Base-by-base conservation (phyloP, 2,113 vertebrate species). In the Spheniscus mendiculus region DNA sequence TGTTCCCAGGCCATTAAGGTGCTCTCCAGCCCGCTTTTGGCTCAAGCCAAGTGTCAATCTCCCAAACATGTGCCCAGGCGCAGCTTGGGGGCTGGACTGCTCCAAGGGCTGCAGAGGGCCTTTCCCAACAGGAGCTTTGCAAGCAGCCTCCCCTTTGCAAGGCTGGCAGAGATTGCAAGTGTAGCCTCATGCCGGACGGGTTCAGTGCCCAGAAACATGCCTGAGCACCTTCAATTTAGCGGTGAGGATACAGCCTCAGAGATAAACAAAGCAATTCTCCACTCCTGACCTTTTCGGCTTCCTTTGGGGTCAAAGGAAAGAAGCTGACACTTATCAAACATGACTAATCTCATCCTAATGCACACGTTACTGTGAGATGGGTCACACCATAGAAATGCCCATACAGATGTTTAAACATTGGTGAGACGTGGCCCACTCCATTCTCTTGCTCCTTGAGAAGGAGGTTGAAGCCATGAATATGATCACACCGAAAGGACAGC, bases 171-270 rank as follows among this genome's bases (percentile, higher is more conserved):
- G 42, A 11, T 21, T 36, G 32, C 23, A 5, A 42, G 30, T 4
- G 15, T 52, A 58, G 63, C 36, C 22, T 70, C 6, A 0, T 0
- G 1, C 21, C 1, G 1, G 32, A 30, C 22, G 9, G 14, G 7
- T 84, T 56, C 72, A 49, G 25, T 32, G 17, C 29, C 69, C 25
- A 66, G 29, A 20, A 84, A 40, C 15, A 22, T 44, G 23, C 42
- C 36, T 30, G 27, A 62, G 22, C 27, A 63, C 12, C 25, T 56
- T 85, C 49, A 50, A 2, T 74, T 69, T 69, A 49, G 27, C 19
- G 42, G 20, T 69, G 42, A 69, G 32, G 16, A 29, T 80, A 62
- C 16, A 62, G 47, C 27, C 22, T 30, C 16, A 69, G 27, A 42
- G 13, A 45, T 17, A 53, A 74, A 85, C 50, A 25, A 30, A 49